Evolutionary conservation across 2,797 vertebrate species (phyloP), one percentile per base, ranked within the genome.

Genomic region (Cyprinella venusta): DNA sequence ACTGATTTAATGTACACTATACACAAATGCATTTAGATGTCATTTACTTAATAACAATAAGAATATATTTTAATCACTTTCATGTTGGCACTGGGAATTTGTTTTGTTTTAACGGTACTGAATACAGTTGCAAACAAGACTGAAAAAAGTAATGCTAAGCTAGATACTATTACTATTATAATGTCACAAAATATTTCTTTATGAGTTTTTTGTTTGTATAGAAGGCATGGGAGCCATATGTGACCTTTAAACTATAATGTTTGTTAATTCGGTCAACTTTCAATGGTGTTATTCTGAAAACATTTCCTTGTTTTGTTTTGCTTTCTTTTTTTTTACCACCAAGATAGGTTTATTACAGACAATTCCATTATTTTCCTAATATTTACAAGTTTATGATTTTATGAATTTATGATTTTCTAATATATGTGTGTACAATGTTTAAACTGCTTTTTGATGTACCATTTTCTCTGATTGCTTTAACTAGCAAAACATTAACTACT

Each of bases 1-100:
- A 76, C 71, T 86, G 33, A 83, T 82, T 48, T 71, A 54, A 90
- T 92, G 90, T 91, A 90, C 83, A 88, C 87, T 87, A 91, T 90
- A 89, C 90, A 89, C 84, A 54, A 92, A 93, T 90, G 90, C 90
- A 89, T 89, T 89, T 89, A 86, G 81, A 89, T 79, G 61, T 79
- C 85, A 83, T 40, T 86, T 85, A 81, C 76, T 81, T 40, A 79
- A 38, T 71, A 63, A 82, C 85, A 85, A 76, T 85, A 26, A 12
- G 54, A 90, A 91, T 89, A 63, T 63, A 82, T 77, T 63, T 83
- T 36, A 48, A 84, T 82, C 38, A 19, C 13, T 79, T 86, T 82
- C 75, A 82, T 77, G 71, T 75, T 63, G 52, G 71, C 72, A 86
- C 80, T 78, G 67, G 61, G 67, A 40, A 83, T 76, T 64, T 30